phyloP scores from a whole-genome alignment of 2,797 vertebrate genomes.

The Aselliscus stoliczkanus region DNA sequence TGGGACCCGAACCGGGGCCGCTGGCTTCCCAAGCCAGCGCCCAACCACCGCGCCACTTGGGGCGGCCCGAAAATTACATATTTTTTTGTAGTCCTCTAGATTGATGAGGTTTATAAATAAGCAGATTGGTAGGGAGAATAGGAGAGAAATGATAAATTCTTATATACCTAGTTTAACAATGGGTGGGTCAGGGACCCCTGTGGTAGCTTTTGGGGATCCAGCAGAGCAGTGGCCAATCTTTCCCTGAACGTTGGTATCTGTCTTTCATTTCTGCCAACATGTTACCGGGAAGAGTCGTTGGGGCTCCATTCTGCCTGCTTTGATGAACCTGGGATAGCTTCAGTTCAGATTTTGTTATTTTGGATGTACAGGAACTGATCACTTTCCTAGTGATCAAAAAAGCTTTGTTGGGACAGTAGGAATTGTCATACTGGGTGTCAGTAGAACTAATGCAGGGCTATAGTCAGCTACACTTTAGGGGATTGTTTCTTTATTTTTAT shows the following conservation, averaged over 20 bases:
- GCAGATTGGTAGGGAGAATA: neutral
- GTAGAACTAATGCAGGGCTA: neutral
- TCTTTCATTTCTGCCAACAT: neutral
- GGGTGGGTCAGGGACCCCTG: neutral
- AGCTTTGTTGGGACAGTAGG: neutral
- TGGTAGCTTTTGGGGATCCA: neutral
- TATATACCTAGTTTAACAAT: neutral
- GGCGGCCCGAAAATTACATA: neutral
- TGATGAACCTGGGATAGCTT: neutral
- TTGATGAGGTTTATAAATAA: neutral
- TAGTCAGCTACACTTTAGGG: neutral
- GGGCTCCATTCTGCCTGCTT: neutral
- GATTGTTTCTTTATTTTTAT: neutral
- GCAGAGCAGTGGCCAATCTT: neutral
- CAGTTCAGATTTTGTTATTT: neutral
- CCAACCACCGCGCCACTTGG: too few species aligned
- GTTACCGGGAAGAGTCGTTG: neutral
- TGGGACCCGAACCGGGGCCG: too few species aligned
- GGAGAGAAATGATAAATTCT: neutral
- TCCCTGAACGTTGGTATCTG: neutral
- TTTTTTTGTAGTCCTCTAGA: neutral
- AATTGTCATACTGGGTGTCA: neutral
- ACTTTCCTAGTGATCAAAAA: neutral
- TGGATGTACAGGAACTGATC: neutral
- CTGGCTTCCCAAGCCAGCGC: too few species aligned